phyloP scores from a whole-genome alignment of 1,140 invertebrate genomes.

The Apis mellifera region DNA sequence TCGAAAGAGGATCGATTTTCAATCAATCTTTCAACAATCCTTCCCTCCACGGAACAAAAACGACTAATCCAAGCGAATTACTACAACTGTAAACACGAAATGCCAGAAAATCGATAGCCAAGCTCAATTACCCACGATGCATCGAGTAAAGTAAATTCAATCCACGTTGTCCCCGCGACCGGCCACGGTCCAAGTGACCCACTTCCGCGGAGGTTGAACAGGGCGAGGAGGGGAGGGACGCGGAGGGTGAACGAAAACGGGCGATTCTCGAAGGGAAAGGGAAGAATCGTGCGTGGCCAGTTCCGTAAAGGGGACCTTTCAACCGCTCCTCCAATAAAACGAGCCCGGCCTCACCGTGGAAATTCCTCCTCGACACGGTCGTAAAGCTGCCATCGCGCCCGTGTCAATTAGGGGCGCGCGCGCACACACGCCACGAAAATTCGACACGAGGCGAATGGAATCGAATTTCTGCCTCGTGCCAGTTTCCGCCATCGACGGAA shows the following conservation, averaged over 20 bases:
- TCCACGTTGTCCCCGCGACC: constrained; percentile 32
- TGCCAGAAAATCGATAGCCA: constrained; percentile 6
- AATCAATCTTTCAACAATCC: no score
- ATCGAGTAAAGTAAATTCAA: constrained; percentile 32
- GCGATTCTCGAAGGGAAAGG: constrained; percentile 2
- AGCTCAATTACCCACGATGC: constrained; percentile 29
- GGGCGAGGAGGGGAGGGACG: not conserved
- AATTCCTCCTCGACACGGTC: constrained; percentile 28
- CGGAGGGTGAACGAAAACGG: constrained; percentile 17
- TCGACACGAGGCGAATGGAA: constrained; percentile 6
- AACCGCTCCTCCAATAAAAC: constrained; percentile 53
- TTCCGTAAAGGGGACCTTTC: constrained; percentile 38
- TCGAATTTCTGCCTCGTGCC: constrained; percentile 20
- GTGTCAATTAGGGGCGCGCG: constrained; percentile 52
- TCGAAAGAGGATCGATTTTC: no score
- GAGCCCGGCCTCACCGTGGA: constrained; percentile 12
- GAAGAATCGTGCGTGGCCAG: constrained; percentile 10
- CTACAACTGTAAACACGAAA: not conserved
- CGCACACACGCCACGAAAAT: constrained; percentile 34
- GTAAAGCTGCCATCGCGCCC: constrained; percentile 35
- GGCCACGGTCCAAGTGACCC: constrained; percentile 51
- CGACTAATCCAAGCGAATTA: not conserved
- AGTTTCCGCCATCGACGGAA: not conserved
- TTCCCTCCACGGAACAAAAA: no score
- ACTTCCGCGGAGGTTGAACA: constrained; percentile 13